Conservation (phyloP, 2,113 vertebrate genomes). For the Apeltes quadracus region DNA sequence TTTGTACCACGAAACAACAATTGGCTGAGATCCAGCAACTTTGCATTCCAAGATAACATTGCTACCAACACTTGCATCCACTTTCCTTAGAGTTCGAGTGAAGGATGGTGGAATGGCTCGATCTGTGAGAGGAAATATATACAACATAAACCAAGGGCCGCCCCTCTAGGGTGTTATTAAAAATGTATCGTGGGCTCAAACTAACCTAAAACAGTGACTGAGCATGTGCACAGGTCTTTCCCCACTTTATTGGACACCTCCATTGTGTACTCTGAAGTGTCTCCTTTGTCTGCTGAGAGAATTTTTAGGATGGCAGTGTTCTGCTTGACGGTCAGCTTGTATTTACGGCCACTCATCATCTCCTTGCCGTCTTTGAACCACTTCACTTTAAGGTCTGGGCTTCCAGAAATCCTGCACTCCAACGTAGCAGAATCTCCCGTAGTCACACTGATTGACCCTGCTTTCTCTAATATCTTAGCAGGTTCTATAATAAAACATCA, state of each 20-base stretch:
- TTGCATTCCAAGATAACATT: constrained; percentile 87
- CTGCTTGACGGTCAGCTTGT: constrained; percentile 89
- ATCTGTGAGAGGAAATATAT: constrained; percentile 83
- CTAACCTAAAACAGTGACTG: constrained; percentile 91
- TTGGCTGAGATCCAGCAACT: constrained; percentile 92
- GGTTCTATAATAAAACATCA: constrained; percentile 85
- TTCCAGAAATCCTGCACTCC: constrained; percentile 89
- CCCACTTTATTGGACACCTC: constrained; percentile 94
- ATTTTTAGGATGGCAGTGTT: constrained; percentile 90
- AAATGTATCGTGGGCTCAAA: constrained; percentile 45
- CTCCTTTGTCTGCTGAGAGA: constrained; percentile 86
- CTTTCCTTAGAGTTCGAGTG: constrained; percentile 88
- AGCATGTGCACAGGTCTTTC: constrained; percentile 87
- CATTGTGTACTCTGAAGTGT: constrained; percentile 90
- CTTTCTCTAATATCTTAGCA: constrained; percentile 90
- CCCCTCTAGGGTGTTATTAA: background rate
- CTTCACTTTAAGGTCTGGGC: constrained; percentile 92
- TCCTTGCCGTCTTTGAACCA: constrained; percentile 93
- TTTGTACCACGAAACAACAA: constrained; percentile 92
- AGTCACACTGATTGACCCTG: constrained; percentile 90
- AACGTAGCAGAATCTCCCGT: constrained; percentile 88
- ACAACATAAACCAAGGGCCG: background rate
- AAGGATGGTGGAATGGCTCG: constrained; percentile 92
- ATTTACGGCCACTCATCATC: constrained; percentile 89
- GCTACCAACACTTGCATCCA: constrained; percentile 81